These are phyloP conservation scores for Dryas iulia DNA, from an alignment of 1,140 invertebrate species.

Conservation along the genomic window DNA sequence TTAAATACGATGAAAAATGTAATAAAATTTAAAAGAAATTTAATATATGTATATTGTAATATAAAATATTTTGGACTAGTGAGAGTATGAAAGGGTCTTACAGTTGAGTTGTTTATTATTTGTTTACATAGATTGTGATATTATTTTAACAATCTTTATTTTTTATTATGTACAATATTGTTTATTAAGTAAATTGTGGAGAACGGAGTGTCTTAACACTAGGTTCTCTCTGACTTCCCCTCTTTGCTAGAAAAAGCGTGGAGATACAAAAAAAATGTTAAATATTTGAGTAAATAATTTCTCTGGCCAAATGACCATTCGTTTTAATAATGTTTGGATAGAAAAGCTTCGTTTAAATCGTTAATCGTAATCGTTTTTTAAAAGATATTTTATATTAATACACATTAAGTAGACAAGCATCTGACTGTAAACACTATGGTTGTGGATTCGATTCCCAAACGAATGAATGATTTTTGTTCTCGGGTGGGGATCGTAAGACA, in stretches of 20 bases:
- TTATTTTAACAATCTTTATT: slow-evolving; percentile 20
- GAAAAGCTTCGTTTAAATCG: neutral
- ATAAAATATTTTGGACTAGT: neutral
- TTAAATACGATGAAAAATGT: neutral
- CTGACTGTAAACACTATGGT: too few relatives aligned
- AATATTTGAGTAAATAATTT: neutral
- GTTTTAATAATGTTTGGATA: neutral
- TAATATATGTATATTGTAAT: neutral
- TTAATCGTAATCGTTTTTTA: too few relatives aligned
- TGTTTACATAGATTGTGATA: slow-evolving; percentile 25
- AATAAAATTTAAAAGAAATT: neutral
- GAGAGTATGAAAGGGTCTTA: neutral
- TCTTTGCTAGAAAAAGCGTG: neutral
- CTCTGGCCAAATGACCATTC: neutral
- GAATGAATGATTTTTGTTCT: too few relatives aligned
- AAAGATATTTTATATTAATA: too few relatives aligned
- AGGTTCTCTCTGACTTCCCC: too few relatives aligned
- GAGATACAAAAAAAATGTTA: neutral
- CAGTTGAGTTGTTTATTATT: neutral
- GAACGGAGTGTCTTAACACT: too few relatives aligned
- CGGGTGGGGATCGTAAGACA: too few relatives aligned
- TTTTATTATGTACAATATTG: slow-evolving; percentile 6
- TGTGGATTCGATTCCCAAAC: too few relatives aligned
- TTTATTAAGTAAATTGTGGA: neutral
- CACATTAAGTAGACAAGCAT: too few relatives aligned